Evolutionary conservation across 2,113 vertebrate genomes (phyloP).

Genomic region (Pteruthius melanotis): DNA sequence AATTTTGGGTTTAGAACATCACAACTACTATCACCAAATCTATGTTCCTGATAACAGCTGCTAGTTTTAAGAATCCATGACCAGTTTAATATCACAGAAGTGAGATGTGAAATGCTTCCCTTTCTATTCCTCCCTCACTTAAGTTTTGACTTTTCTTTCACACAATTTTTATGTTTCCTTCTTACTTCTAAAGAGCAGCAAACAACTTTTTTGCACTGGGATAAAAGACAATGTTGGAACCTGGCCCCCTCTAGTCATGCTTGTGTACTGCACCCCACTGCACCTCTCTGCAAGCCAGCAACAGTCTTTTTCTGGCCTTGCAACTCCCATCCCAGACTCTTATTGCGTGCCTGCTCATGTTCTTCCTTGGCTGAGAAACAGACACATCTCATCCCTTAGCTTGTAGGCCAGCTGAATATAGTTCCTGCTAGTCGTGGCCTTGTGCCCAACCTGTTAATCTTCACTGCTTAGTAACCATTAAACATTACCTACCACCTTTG

Average conservation of each 20-base stretch:
- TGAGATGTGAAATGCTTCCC: background rate
- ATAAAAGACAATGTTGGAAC: background rate
- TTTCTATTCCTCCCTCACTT: background rate
- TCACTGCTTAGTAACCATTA: background rate
- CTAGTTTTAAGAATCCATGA: background rate
- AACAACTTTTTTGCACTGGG: background rate
- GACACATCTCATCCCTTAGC: background rate
- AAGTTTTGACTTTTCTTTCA: background rate
- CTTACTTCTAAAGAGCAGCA: background rate
- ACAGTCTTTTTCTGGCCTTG: background rate
- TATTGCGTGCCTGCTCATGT: rapidly evolving
- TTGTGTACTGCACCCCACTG: background rate
- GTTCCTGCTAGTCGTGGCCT: background rate
- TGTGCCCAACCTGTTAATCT: background rate
- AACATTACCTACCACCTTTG: background rate
- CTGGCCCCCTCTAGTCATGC: background rate
- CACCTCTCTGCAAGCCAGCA: background rate
- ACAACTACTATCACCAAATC: background rate
- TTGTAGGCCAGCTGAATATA: background rate
- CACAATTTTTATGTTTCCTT: background rate
- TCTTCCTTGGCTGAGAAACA: background rate
- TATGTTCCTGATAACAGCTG: background rate
- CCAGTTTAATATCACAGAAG: background rate
- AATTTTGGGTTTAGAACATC: background rate
- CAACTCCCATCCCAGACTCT: background rate